Evolutionary conservation across 2,797 vertebrate species (phyloP).

Genomic region (Dermochelys coriacea): DNA sequence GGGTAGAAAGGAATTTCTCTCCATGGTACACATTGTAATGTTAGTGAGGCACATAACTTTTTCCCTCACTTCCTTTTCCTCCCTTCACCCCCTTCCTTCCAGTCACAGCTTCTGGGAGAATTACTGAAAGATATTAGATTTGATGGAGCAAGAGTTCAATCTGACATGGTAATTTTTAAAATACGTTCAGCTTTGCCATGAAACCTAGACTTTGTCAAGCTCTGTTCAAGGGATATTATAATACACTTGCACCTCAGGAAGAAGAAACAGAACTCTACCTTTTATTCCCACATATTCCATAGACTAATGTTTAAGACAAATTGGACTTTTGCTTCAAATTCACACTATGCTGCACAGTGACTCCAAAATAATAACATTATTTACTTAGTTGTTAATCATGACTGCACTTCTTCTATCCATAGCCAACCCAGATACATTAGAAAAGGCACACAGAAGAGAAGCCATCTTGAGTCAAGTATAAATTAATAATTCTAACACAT

Average conservation of each 20-base stretch:
- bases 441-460: neutral
- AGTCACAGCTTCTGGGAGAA: neutral
- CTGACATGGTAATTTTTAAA: neutral
- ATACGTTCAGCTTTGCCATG: neutral
- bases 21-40: neutral
- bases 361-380: neutral
- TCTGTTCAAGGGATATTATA: neutral
- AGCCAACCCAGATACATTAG: neutral
- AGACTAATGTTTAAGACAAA: neutral
- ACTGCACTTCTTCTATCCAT: neutral
- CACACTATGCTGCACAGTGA: neutral
- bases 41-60: neutral
- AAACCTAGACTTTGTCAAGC: neutral
- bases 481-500: neutral
- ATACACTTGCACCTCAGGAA: neutral
- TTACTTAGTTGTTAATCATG: neutral
- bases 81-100: neutral
- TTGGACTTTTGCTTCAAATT: neutral
- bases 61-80: neutral
- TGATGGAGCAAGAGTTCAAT: neutral
- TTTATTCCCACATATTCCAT: neutral
- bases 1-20: neutral
- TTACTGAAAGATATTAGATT: neutral
- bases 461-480: neutral
- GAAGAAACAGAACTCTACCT: neutral